Conservation (phyloP, 2,888 invertebrate species). For the Mactromeris polynyma region DNA sequence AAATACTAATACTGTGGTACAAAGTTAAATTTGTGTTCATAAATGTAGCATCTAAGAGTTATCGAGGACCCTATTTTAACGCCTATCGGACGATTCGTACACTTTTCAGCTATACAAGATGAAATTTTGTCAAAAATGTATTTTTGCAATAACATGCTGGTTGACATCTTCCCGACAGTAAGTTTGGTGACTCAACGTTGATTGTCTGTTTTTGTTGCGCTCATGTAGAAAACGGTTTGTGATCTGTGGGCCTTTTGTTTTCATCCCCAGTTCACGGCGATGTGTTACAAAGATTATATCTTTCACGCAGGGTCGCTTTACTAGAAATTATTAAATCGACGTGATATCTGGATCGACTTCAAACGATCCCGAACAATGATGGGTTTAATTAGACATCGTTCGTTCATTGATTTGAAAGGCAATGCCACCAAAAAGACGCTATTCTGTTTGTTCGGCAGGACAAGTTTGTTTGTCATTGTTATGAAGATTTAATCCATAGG, state of each 20-base stretch:
- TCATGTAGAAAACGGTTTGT: neutral
- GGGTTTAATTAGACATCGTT: slow-evolving; percentile 27
- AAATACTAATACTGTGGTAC: no score
- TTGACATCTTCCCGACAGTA: neutral
- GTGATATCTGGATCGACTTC: slow-evolving; percentile 38
- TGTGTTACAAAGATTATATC: slow-evolving; percentile 28
- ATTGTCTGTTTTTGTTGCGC: neutral
- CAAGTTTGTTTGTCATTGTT: neutral
- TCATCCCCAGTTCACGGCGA: slow-evolving; percentile 28
- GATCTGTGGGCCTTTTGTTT: slow-evolving; percentile 34
- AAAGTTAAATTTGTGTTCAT: no score
- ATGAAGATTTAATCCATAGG: neutral
- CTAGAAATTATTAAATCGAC: slow-evolving; percentile 47
- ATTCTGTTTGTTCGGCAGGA: neutral
- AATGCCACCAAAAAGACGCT: neutral
- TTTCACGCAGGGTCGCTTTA: slow-evolving; percentile 22
- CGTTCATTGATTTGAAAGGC: neutral
- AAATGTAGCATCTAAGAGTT: no score
- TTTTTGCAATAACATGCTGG: neutral
- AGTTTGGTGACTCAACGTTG: neutral
- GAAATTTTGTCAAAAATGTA: neutral
- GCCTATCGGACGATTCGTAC: neutral
- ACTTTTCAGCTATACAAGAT: neutral
- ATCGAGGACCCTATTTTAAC: neutral
- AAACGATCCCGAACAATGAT: slow-evolving; percentile 34